Evolutionary conservation across 2,797 vertebrate species (phyloP).

Genomic region (Pseudochromis fuscus): DNA sequence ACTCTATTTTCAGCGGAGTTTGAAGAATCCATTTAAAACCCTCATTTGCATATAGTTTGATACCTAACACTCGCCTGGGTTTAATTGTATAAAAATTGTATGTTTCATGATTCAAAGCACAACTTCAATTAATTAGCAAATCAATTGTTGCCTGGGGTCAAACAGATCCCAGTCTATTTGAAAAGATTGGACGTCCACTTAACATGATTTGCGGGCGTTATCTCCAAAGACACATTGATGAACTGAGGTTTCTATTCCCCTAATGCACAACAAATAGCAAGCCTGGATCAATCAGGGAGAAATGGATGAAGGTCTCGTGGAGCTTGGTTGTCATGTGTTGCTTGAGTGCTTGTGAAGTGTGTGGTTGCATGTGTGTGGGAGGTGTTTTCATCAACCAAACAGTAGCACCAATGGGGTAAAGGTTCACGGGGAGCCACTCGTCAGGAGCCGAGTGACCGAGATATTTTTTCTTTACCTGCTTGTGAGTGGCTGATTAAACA

Average conservation of each 20-base stretch:
- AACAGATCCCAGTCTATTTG: constrained; percentile 62
- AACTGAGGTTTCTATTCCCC: constrained; percentile 57
- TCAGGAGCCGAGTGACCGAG: constrained; percentile 37
- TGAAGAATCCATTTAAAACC: constrained; percentile 10
- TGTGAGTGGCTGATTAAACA: constrained; percentile 74
- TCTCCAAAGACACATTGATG: constrained; percentile 64
- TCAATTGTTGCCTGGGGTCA: constrained; percentile 73
- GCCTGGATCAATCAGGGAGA: constrained; percentile 48
- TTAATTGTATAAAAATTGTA: too few species aligned
- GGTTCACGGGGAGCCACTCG: constrained; percentile 48
- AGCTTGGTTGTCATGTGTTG: not conserved
- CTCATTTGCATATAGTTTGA: constrained; percentile 35
- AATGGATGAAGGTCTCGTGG: constrained; percentile 14
- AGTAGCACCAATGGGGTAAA: constrained; percentile 46
- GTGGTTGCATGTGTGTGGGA: not conserved
- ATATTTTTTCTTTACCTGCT: constrained; percentile 35
- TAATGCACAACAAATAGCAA: constrained; percentile 65
- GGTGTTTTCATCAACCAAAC: constrained; percentile 30
- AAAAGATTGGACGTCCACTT: constrained; percentile 66
- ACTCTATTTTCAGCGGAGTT: constrained; percentile 23
- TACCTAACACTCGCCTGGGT: constrained; percentile 12
- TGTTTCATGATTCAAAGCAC: constrained; percentile 49
- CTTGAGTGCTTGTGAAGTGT: not conserved
- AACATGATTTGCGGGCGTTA: constrained; percentile 69
- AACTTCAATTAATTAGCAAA: constrained; percentile 74